Conservation (phyloP, 2,888 invertebrate species). For the Arctia plantaginis region DNA sequence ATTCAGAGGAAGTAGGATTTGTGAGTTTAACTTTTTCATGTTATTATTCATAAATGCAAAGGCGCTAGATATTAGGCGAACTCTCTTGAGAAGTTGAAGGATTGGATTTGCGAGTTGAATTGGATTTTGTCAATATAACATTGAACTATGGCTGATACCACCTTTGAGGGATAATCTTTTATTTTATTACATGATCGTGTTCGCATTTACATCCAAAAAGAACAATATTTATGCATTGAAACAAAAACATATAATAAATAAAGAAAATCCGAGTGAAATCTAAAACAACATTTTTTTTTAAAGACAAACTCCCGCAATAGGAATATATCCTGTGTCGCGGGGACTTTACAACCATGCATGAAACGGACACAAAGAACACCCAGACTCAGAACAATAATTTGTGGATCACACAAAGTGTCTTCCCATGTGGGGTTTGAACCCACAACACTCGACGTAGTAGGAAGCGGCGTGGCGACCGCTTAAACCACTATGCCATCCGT, state of each 20-base stretch:
- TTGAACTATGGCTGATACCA: constrained; percentile 54
- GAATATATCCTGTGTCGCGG: too few species aligned
- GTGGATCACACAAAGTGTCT: too few species aligned
- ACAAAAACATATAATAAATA: neutral
- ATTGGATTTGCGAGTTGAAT: constrained; percentile 69
- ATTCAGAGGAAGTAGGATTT: constrained; percentile 78
- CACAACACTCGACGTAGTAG: too few species aligned
- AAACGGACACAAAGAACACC: too few species aligned
- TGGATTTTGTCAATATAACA: constrained; percentile 68
- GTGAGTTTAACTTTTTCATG: constrained; percentile 80
- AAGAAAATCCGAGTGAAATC: neutral
- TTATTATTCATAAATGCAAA: constrained; percentile 86
- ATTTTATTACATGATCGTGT: constrained; percentile 29
- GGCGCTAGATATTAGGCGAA: constrained; percentile 77
- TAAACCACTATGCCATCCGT: too few species aligned
- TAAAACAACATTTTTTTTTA: too few species aligned
- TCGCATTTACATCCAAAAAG: constrained; percentile 27
- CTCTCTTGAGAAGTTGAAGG: constrained; percentile 75
- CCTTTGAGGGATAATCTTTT: constrained; percentile 50
- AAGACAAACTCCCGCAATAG: neutral
- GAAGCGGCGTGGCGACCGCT: too few species aligned
- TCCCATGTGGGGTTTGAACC: too few species aligned
- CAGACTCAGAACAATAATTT: too few species aligned
- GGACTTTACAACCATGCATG: too few species aligned
- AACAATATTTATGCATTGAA: neutral